These are phyloP conservation scores for Lota lota DNA, from an alignment of 2,113 vertebrate genomes.

Conservation along the genomic window DNA sequence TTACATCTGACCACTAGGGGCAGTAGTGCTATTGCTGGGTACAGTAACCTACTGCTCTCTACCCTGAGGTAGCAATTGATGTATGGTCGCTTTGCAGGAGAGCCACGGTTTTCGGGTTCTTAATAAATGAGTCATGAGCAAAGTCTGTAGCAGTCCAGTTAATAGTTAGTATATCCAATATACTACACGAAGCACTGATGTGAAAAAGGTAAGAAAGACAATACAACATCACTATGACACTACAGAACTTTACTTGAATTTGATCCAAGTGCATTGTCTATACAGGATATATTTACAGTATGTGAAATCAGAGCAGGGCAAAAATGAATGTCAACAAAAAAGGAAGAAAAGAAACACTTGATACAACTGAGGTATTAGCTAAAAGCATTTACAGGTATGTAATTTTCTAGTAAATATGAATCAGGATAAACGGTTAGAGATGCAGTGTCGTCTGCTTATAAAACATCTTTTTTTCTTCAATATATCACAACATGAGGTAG, in stretches of 20 bases:
- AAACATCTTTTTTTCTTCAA: slow-evolving; percentile 65
- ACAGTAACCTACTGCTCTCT: too few species aligned
- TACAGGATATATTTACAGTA: slow-evolving; percentile 73
- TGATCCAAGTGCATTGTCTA: slow-evolving; percentile 77
- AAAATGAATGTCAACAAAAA: slow-evolving; percentile 25
- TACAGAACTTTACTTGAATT: slow-evolving; percentile 81
- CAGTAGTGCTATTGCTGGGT: too few species aligned
- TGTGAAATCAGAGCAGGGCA: slow-evolving; percentile 59
- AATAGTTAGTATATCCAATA: too few species aligned
- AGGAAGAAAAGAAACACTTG: slow-evolving; percentile 64
- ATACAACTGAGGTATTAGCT: slow-evolving; percentile 77
- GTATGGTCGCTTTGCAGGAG: too few species aligned
- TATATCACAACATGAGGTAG: slow-evolving; percentile 84
- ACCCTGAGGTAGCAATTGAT: too few species aligned
- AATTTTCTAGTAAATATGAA: slow-evolving; percentile 72
- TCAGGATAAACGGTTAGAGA: slow-evolving; percentile 73
- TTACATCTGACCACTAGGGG: too few species aligned
- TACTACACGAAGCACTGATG: too few species aligned
- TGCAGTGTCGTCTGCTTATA: slow-evolving; percentile 75
- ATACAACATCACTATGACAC: slow-evolving; percentile 58
- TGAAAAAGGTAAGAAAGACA: slow-evolving; percentile 7
- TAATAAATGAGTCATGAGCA: too few species aligned
- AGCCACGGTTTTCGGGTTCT: too few species aligned
- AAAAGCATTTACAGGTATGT: slow-evolving; percentile 77
- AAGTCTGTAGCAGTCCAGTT: too few species aligned